Evolutionary conservation across 2,113 vertebrate species (phyloP).

Genomic region (Eubucco bourcierii): DNA sequence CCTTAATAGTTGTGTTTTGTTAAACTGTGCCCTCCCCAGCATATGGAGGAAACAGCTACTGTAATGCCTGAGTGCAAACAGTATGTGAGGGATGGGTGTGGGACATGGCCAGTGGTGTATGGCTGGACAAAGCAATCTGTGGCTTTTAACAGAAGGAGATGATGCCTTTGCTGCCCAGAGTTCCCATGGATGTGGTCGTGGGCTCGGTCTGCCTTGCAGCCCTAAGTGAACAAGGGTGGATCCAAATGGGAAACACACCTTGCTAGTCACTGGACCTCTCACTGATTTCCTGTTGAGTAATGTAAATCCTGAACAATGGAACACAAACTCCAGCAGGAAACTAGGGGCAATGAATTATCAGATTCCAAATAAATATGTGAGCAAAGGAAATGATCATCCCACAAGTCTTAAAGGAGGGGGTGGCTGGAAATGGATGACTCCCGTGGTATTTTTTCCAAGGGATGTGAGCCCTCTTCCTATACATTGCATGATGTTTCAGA

Average conservation of each 20-base stretch:
- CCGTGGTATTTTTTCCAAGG: neutral
- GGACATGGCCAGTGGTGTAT: accelerated
- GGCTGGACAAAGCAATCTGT: neutral
- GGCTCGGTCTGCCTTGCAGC: neutral
- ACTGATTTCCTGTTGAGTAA: constrained; percentile 64
- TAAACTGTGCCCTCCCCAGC: neutral
- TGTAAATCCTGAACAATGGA: constrained; percentile 60
- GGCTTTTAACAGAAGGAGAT: neutral
- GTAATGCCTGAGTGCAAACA: neutral
- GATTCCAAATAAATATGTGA: constrained; percentile 57
- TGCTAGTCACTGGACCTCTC: constrained; percentile 51
- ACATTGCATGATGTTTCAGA: neutral
- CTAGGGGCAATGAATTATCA: constrained; percentile 46
- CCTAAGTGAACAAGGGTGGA: neutral
- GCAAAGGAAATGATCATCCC: constrained; percentile 28
- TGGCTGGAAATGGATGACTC: neutral
- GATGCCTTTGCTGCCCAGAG: neutral
- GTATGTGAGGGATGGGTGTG: neutral
- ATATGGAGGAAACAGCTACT: neutral
- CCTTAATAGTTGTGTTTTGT: neutral
- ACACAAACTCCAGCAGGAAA: constrained; percentile 63
- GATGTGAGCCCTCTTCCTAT: constrained; percentile 35
- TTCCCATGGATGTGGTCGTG: neutral
- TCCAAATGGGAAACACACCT: constrained; percentile 44
- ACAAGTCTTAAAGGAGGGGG: neutral